phyloP scores from a whole-genome alignment of 2,113 vertebrate genomes.

The Bos javanicus region DNA sequence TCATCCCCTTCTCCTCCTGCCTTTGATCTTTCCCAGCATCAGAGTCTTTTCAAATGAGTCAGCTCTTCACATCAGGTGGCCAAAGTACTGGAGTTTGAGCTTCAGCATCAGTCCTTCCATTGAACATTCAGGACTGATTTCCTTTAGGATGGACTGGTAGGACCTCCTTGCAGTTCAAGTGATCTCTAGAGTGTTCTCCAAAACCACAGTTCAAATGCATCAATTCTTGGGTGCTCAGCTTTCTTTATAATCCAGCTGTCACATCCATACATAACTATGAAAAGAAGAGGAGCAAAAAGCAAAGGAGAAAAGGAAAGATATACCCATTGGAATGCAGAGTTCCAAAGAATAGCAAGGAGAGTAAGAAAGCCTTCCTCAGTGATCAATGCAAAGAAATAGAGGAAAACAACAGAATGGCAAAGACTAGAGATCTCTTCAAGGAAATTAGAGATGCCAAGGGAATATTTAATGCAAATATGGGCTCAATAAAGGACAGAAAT shows the following conservation, averaged over 20 bases:
- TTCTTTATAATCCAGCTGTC: background rate
- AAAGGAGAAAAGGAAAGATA: background rate
- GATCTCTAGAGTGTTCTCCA: background rate
- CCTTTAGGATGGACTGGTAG: background rate
- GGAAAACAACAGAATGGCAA: background rate
- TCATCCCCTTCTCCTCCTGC: background rate
- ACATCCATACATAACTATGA: background rate
- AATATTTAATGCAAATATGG: background rate
- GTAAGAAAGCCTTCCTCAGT: background rate
- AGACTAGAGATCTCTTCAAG: background rate
- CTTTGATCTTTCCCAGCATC: background rate
- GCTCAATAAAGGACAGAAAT: background rate
- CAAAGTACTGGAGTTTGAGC: background rate
- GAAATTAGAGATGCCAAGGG: background rate
- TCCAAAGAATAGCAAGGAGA: too few relatives aligned
- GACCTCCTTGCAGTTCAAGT: background rate
- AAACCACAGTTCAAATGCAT: background rate
- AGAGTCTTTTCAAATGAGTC: background rate
- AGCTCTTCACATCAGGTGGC: background rate
- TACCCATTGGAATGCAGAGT: background rate
- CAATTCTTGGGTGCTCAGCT: background rate
- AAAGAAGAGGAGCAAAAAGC: background rate
- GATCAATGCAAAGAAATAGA: background rate
- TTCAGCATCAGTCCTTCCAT: background rate
- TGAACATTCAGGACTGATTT: background rate